Evolutionary conservation across 2,113 vertebrate genomes (phyloP).

Genomic region (Plotosus lineatus): DNA sequence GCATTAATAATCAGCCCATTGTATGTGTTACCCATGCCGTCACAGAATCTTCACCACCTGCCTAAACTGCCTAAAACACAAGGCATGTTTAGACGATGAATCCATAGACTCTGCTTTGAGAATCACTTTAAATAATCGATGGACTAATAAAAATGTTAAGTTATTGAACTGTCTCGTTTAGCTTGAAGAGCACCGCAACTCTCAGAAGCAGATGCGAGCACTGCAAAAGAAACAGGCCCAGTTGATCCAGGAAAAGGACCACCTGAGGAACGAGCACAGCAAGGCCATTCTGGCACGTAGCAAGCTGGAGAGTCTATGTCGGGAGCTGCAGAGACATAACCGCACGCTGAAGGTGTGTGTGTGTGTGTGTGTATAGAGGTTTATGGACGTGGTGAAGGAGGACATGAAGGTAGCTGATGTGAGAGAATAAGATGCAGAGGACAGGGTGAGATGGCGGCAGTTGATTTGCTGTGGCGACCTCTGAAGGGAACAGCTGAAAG

Average conservation of each 20-base stretch:
- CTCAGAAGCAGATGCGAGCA: conserved; percentile 92
- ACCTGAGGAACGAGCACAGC: conserved; percentile 92
- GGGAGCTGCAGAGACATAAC: conserved; percentile 96
- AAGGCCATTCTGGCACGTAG: conserved; percentile 94
- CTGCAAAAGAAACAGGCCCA: conserved; percentile 96
- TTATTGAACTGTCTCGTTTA: conserved; percentile 51
- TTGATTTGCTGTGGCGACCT: no score
- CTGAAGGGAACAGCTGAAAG: no score
- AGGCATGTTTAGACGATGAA: not conserved
- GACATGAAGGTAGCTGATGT: no score
- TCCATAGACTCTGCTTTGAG: not conserved
- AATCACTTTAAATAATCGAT: not conserved
- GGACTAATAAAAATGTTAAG: not conserved
- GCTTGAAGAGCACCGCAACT: conserved; percentile 92
- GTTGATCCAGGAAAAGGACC: conserved; percentile 94
- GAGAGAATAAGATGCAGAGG: no score
- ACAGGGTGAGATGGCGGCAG: no score
- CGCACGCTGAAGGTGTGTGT: conserved; percentile 87
- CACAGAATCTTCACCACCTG: not conserved
- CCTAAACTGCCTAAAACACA: not conserved
- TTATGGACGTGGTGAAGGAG: no score
- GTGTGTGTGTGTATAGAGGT: no score
- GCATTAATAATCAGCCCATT: not conserved
- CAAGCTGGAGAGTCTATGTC: conserved; percentile 95
- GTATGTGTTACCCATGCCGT: not conserved